Percentiles rank a stretch among this genome's conserved stretches.
These are phyloP conservation scores for Lepus timidus DNA, from an alignment of 2,113 vertebrate genomes.

Conservation along the genomic window DNA sequence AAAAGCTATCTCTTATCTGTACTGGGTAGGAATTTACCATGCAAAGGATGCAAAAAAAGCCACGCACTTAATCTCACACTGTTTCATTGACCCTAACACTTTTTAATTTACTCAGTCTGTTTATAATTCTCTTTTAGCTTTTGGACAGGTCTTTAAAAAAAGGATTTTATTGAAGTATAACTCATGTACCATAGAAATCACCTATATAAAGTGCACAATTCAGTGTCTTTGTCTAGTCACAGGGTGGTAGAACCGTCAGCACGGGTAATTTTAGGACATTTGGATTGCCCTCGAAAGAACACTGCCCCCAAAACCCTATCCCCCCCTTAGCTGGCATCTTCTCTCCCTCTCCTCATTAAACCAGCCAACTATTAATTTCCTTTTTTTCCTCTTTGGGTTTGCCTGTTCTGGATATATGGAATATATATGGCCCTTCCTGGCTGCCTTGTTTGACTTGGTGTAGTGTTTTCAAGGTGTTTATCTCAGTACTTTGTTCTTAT, in stretches of 20 bases:
- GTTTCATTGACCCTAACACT: neutral
- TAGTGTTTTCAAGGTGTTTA: neutral
- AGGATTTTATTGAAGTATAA: neutral
- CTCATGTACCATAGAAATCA: conserved; percentile 9
- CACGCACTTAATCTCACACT: neutral
- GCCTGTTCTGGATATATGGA: neutral
- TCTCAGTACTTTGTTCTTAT: neutral
- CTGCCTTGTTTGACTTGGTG: conserved; percentile 17
- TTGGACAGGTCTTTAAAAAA: neutral
- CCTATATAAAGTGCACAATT: neutral
- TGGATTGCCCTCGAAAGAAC: neutral
- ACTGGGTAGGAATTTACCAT: conserved; percentile 37
- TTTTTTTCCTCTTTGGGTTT: neutral
- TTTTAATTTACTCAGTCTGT: conserved; percentile 31
- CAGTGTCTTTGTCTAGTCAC: neutral
- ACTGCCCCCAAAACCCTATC: neutral
- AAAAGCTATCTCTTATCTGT: neutral
- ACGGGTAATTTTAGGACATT: neutral
- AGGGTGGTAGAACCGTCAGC: neutral
- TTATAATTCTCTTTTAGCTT: conserved; percentile 42
- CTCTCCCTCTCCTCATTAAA: accelerated
- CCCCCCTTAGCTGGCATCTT: neutral
- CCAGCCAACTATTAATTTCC: neutral
- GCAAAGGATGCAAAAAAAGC: neutral
- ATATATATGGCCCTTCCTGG: neutral